Base-by-base conservation (phyloP, 2,888 invertebrate genomes). In the Iphiclides podalirius region DNA sequence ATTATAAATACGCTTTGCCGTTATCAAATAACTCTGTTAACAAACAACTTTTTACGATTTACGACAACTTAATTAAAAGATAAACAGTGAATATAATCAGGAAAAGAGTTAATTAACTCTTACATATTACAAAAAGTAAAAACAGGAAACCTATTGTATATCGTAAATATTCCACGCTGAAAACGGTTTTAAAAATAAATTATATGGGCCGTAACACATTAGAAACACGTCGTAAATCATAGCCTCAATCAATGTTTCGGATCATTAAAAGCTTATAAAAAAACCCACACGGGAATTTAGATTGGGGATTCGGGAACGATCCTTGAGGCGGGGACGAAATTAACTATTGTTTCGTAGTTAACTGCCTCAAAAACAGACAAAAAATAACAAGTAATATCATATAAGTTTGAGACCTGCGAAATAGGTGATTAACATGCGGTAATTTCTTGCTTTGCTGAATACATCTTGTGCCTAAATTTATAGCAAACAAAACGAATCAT, bases 331-430 rank as follows among this genome's bases (percentile, higher is more conserved):
- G 47, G 54, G 53, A 67, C 67, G 11, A 55, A 67, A 74, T 79
- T 77, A 75, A 78, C 75, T 78, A 84, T 87, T 86, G 85, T 86
- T 85, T 79, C 75, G 76, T 67, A 67, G 72, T 72, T 72, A 76
- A 77, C 75, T 79, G 69, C 75, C 71, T 76, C 71, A 77, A 71
- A 72, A 84, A 84, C 61, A 43, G 79, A 84, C 75, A 86, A 87
- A 86, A 87, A 85, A 84, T 79, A 84, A 75, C 84, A 84, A 87
- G 87, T 84, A 85, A 60, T 51, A 52, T 17, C 1, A 6, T 7
- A 40, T 7, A 9, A 6, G 20, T 28, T 36, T 31, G 16, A 31
- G 37, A 12, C 35, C 13, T 14, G 15, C 16, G 33, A 16, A 33
- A 42, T 28, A 11, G 49, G 13, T 9, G n/a, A 20, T 1, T 11